Evolutionary conservation across 2,888 invertebrate species (phyloP).

Genomic region (Branchipolynoe longqiensis): DNA sequence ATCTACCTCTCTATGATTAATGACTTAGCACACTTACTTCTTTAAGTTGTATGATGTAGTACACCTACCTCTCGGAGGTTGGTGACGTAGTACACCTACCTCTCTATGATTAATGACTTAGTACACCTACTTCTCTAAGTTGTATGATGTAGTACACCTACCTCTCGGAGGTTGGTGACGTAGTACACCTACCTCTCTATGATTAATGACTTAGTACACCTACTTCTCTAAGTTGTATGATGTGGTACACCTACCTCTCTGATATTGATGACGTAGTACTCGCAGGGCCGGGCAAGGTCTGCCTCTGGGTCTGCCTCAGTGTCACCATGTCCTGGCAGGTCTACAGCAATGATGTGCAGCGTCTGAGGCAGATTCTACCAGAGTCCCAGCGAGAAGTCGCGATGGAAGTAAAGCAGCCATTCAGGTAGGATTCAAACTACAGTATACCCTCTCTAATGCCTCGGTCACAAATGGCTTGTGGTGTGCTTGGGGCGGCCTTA

Average conservation of each 20-base stretch:
- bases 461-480: no score
- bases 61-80: background rate
- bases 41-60: background rate
- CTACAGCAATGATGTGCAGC: constrained; percentile 74
- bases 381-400: background rate
- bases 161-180: background rate
- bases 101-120: no score
- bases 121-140: no score
- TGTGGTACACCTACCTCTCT: background rate
- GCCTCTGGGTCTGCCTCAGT: constrained; percentile 69
- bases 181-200: no score
- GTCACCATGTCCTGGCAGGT: constrained; percentile 77
- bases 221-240: background rate
- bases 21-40: background rate
- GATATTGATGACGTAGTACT: background rate
- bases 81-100: background rate
- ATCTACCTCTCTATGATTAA: no score
- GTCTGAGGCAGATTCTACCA: constrained; percentile 71
- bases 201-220: no score
- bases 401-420: background rate
- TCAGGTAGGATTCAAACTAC: background rate
- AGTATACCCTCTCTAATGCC: background rate
- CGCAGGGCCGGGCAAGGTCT: constrained; percentile 55
- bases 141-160: background rate
- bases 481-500: no score